Base-by-base conservation (phyloP, 2,113 vertebrate genomes). In the Mustelus asterias region DNA sequence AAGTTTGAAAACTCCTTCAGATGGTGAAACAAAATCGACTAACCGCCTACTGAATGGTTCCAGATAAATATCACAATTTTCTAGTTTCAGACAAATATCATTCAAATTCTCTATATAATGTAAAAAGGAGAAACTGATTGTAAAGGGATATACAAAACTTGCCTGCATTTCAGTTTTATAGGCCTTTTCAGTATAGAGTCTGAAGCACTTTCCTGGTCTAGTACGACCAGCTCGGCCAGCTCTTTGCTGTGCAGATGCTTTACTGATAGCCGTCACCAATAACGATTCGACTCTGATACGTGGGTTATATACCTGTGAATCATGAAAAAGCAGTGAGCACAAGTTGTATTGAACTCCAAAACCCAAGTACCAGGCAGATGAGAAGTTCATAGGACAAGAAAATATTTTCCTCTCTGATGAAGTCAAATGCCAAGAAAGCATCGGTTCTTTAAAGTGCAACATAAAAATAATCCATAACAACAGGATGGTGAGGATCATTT, bases 111-210 rank as follows among this genome's bases (percentile, higher is more conserved):
- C 63, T 41, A 70, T 37, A 37, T 2, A 44, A 3, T 20, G 33
- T 11, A 24, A 70, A 10, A 90, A 89, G n/a, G 11, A 41, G 63
- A 16, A 48, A 94, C 16, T 20, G 37, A 83, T 41, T 41, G 37
- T 41, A 83, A 83, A 83, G 18, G 14, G 26, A 94, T 72, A 18
- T 16, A 48, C 10, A 33, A 86, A 80, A 0, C 96, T 86, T 96
- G 98, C 99, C 99, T 99, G 99, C 99, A 99, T 99, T 98, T 99
- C 99, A 20, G 98, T 99, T 97, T 99, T 99, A 97, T 99, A 99
- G 29, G 99, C 99, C 96, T 99, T 99, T 97, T 99, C 99, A 0
- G 99, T 99, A 96, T 99, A 99, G 11, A 99, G 98, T 92, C 99
- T 98, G 97, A 99, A 99, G 97, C 98, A 99, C 94, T 99, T 99